Base-by-base conservation (phyloP, 2,797 vertebrate genomes). In the Crocodylus rhombifer region DNA sequence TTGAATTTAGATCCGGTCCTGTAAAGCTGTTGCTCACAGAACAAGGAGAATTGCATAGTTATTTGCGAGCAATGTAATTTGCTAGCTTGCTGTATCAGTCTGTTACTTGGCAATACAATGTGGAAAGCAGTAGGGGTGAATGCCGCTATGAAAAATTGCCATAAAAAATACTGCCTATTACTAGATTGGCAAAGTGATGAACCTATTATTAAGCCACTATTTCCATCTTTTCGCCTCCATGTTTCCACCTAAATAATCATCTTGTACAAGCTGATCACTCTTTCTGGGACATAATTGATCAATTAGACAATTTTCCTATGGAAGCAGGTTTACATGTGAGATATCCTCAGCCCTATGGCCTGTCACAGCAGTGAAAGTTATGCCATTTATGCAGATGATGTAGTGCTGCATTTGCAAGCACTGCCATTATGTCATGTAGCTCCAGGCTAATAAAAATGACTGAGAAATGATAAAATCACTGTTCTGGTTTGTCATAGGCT, bases 401-500 rank as follows among this genome's bases (percentile, higher is more conserved):
- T 81, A 93, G 58, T 80, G 82, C 84, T 78, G 77, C 64, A 92
- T 89, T 88, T 57, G 55, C 55, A 64, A 89, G 69, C 56, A 73
- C 33, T 93, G 56, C 64, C 77, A 87, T 94, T 90, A 65, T 96
- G 89, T 92, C 90, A 91, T 89, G 71, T 82, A 92, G 92, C 84
- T 79, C 83, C 30, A 76, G 74, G 80, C 84, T 91, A 91, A 89
- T 92, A 92, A 87, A 92, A 93, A 96, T 95, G 90, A 94, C 80
- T 93, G 94, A 94, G 71, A 96, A 93, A 96, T 86, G 92, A 87
- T 92, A 95, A 95, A 91, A 92, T 93, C 64, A 84, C 91, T 90
- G 89, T 95, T 95, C 90, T 89, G 81, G 85, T 95, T 92, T 93
- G 81, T 88, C 91, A 82, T 90, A 75, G 94, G 90, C 92, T 79